Evolutionary conservation across 2,113 vertebrate species (phyloP), one percentile per base, ranked within the genome.

Genomic region (Charina bottae): DNA sequence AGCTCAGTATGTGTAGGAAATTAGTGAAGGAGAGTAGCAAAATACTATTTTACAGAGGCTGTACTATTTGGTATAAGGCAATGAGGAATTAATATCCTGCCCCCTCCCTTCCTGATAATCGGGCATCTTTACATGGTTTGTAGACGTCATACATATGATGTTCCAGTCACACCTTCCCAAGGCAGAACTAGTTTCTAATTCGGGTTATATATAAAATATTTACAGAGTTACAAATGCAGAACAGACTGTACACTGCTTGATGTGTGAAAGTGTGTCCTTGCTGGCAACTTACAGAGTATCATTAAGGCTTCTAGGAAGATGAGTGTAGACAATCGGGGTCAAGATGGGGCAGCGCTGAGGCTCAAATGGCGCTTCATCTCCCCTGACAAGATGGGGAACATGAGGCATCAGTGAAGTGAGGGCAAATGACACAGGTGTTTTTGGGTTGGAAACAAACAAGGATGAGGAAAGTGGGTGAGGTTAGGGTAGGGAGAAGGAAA

Each of bases 331-430:
- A 42, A 24, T 10, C 9, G 0, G 23, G 19, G 28, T 58, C 62
- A 55, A 46, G 95, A 97, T 97, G 60, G 96, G 46, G 26, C 11
- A 13, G 59, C 24, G 13, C 0, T 26, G 60, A 33, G n/a, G 85
- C 49, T 56, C 10, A 28, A 33, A 86, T 15, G 46, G 53, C 21
- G 54, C 54, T 78, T 87, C 60, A 58, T 37, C 83, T 37, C n/a
- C 60, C 33, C 54, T 17, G 49, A 21, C 26, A 60, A 60, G n/a
- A 12, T 28, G 24, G 68, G n/a, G 55, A 28, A 58, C 26, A 49
- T 23, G 49, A 6, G 28, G 56, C 28, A 84, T 23, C 58, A 64
- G 12, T 64, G 46, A 62, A 46, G 46, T 21, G 58, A 84, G n/a
- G 12, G 2, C n/a, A 62, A 88, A 84, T 11, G 78, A 21, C 42